These are phyloP conservation scores for Romanogobio albipinnatus DNA, from an alignment of 2,113 vertebrate genomes.

Conservation along the genomic window DNA sequence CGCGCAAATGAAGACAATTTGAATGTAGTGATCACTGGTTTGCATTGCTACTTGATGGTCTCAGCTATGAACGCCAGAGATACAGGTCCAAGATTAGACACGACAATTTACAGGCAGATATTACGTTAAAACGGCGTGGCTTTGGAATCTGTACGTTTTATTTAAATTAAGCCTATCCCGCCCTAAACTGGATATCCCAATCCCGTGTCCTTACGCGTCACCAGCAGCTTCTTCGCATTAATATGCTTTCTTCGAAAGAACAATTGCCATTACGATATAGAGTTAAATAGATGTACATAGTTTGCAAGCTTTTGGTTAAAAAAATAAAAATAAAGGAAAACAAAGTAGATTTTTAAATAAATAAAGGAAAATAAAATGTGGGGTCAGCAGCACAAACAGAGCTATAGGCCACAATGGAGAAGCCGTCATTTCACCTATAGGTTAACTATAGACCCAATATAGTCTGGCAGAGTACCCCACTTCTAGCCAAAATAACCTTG, in stretches of 20 bases:
- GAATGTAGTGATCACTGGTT: neutral
- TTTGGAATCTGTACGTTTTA: constrained; percentile 72
- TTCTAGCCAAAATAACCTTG: no score
- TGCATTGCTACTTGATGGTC: neutral
- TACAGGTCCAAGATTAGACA: constrained; percentile 30
- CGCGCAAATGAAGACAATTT: neutral
- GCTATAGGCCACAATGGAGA: no score
- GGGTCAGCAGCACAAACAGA: no score
- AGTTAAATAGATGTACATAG: neutral
- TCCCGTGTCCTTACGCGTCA: constrained; percentile 57
- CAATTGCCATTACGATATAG: neutral
- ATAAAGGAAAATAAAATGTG: no score
- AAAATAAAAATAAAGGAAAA: no score
- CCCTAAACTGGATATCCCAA: constrained; percentile 44
- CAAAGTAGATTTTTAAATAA: no score
- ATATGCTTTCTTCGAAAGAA: neutral
- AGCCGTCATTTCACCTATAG: no score
- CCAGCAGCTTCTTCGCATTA: constrained; percentile 44
- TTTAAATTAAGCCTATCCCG: constrained; percentile 58
- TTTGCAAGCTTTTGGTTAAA: neutral
- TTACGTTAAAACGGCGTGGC: constrained; percentile 76
- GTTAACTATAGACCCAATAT: no score
- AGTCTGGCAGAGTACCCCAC: no score
- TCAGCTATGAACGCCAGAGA: constrained; percentile 34
- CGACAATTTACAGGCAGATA: constrained; percentile 72